Percentiles rank a stretch among this genome's conserved stretches.
phyloP scores from a whole-genome alignment of 1,140 invertebrate species.

The Drosophila malerkotliana region DNA sequence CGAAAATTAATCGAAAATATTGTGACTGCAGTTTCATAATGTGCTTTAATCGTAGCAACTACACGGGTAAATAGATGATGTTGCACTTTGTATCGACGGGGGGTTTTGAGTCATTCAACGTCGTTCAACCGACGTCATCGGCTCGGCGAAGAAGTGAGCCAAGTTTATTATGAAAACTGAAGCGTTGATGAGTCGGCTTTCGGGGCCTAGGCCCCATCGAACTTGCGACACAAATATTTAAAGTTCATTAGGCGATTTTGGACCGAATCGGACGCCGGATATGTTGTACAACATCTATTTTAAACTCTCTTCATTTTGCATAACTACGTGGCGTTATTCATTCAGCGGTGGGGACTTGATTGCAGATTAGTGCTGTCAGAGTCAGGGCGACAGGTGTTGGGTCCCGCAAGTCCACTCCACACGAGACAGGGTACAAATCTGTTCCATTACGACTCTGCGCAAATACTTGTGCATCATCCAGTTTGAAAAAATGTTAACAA shows the following conservation, averaged over 20 bases:
- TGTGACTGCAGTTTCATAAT: slow-evolving; percentile 42
- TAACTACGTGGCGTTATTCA: slow-evolving; percentile 24
- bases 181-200: slow-evolving; percentile 21
- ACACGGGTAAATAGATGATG: slow-evolving; percentile 25
- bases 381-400: background rate
- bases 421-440: background rate
- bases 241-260: slow-evolving; percentile 63
- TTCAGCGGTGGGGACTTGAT: background rate
- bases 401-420: background rate
- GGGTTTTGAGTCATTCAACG: slow-evolving; percentile 23
- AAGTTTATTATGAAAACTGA: slow-evolving; percentile 41
- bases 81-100: slow-evolving; percentile 27
- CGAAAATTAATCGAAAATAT: slow-evolving; percentile 1
- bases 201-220: slow-evolving; percentile 5
- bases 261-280: slow-evolving; percentile 16
- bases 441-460: background rate
- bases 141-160: background rate
- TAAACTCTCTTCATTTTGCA: slow-evolving; percentile 50
- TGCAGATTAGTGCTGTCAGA: background rate
- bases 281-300: slow-evolving; percentile 53
- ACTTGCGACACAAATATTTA: slow-evolving; percentile 58
- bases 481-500: background rate
- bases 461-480: too few species aligned
- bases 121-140: slow-evolving; percentile 6
- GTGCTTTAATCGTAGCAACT: slow-evolving; percentile 46